Conservation (phyloP, 2,797 vertebrate species). For the Ptychobarbus kaznakovi region DNA sequence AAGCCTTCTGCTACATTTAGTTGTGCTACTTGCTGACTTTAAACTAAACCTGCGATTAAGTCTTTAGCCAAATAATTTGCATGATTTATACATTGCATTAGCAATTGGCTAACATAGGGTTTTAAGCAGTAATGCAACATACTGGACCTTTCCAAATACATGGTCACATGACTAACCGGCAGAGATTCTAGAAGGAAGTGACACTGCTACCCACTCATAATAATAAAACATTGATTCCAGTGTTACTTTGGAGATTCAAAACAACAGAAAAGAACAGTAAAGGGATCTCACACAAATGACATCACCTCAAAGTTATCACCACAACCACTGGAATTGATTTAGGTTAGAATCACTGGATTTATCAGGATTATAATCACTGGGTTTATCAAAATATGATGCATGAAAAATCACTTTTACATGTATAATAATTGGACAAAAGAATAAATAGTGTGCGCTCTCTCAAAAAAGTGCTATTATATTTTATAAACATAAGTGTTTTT, state of each 20-base stretch:
- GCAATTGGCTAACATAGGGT: neutral
- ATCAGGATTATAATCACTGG: neutral
- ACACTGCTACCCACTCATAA: neutral
- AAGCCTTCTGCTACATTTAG: neutral
- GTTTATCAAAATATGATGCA: neutral
- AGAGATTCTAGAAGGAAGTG: neutral
- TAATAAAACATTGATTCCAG: neutral
- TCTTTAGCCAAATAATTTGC: neutral
- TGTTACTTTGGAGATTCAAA: neutral
- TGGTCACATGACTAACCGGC: neutral
- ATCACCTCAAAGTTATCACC: neutral
- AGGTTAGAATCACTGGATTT: neutral
- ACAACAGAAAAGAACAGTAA: neutral
- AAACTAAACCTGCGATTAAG: neutral
- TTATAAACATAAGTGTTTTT: neutral
- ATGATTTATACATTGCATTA: neutral
- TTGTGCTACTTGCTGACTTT: neutral
- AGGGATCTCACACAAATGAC: neutral
- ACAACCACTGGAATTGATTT: neutral
- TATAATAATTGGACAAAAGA: neutral
- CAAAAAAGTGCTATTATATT: neutral
- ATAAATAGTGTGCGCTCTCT: neutral
- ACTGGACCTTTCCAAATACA: neutral
- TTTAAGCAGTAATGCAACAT: neutral
- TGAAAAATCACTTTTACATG: neutral